Conservation (phyloP, 1,140 invertebrate species). For the Oreohelix idahoensis region DNA sequence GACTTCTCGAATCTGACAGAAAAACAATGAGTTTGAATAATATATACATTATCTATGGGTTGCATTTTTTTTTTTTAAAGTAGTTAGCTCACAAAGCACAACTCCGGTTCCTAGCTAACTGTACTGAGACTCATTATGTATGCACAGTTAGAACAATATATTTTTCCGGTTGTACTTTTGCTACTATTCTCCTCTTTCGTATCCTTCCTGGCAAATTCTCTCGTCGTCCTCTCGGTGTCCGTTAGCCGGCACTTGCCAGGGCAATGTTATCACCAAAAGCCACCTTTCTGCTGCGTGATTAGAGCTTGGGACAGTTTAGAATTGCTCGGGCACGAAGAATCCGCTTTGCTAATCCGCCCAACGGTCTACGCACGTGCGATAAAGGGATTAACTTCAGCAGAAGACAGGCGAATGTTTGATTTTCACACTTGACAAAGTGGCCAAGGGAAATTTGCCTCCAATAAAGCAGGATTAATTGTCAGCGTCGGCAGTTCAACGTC, state of each 20-base stretch:
- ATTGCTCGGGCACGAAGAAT: neutral
- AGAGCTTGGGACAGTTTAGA: neutral
- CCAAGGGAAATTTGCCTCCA: neutral
- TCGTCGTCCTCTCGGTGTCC: neutral
- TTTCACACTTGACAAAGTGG: slow-evolving; percentile 6
- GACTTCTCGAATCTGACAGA: too few relatives aligned
- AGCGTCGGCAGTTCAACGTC: neutral
- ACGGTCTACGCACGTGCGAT: neutral
- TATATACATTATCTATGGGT: too few relatives aligned
- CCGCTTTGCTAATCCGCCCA: neutral
- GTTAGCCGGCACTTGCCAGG: neutral
- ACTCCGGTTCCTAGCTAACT: neutral
- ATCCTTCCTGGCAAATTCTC: neutral
- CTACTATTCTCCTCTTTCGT: neutral
- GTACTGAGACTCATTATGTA: neutral
- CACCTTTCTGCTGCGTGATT: neutral
- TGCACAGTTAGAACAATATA: neutral
- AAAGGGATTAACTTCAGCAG: neutral
- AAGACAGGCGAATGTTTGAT: neutral
- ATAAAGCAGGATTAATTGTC: slow-evolving; percentile 10
- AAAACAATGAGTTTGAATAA: too few relatives aligned
- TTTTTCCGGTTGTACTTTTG: neutral
- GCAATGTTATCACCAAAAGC: neutral
- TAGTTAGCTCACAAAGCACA: too few relatives aligned
- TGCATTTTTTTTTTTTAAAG: too few relatives aligned